Evolutionary conservation across 2,113 vertebrate species (phyloP).

Genomic region (Spheniscus mendiculus): DNA sequence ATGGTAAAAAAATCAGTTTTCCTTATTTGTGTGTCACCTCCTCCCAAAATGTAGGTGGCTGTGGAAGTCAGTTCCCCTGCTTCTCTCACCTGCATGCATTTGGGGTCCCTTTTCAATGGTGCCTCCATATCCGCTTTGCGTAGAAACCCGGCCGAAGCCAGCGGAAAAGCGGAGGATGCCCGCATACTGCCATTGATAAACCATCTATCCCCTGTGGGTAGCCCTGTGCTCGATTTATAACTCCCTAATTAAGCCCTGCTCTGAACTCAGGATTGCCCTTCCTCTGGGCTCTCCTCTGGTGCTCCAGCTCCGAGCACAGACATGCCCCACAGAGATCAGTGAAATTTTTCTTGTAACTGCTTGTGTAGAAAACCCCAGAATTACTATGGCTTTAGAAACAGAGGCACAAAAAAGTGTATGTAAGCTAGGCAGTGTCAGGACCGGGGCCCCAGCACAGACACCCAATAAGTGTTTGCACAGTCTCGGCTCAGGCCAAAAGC

Average conservation of each 20-base stretch:
- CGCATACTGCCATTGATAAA: not conserved
- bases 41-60: not conserved
- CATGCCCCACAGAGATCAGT: not conserved
- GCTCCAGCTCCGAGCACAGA: not conserved
- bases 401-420: not conserved
- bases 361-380: not conserved
- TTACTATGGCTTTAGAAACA: not conserved
- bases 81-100: not conserved
- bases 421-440: not conserved
- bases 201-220: not conserved
- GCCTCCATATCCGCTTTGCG: not conserved
- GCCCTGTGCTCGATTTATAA: not conserved
- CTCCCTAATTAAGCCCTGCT: not conserved
- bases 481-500: not conserved
- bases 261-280: not conserved
- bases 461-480: not conserved
- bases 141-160: not conserved
- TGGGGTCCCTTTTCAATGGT: not conserved
- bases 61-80: not conserved
- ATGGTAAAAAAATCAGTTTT: not conserved
- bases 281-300: not conserved
- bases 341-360: not conserved
- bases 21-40: not conserved
- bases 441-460: accelerated
- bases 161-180: not conserved